A percentile compares a stretch with the other conserved stretches of the same genome.
Evolutionary conservation across 2,888 invertebrate species (phyloP).

Genomic region (Dichetophora obliterata): DNA sequence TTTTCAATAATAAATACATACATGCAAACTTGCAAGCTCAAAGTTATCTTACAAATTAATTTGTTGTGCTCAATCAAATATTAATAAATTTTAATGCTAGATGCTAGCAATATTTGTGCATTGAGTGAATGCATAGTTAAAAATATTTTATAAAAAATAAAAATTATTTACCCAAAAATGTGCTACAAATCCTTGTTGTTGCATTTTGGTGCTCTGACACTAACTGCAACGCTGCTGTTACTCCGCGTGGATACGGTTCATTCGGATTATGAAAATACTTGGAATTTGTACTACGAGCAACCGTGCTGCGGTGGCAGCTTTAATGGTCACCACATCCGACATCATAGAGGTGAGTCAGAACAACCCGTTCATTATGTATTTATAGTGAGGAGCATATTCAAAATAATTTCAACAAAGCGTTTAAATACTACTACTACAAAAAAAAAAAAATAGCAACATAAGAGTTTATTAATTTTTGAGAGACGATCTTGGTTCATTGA

Average conservation of each 20-base stretch:
- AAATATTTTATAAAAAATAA: constrained; percentile 5
- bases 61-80: constrained; percentile 8
- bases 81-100: background rate
- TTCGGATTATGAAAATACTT: constrained; percentile 76
- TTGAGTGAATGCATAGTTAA: background rate
- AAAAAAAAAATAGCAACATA: too few species aligned
- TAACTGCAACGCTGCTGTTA: constrained; percentile 51
- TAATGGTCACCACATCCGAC: constrained; percentile 77
- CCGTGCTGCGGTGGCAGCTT: constrained; percentile 77
- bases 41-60: background rate
- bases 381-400: too few species aligned
- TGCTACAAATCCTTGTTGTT: constrained; percentile 22
- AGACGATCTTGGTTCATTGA: too few species aligned
- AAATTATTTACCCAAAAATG: constrained; percentile 31
- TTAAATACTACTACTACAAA: too few species aligned
- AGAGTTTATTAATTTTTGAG: too few species aligned
- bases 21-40: background rate
- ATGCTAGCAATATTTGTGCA: background rate
- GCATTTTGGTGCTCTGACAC: constrained; percentile 18
- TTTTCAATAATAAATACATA: background rate
- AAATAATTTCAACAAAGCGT: too few species aligned
- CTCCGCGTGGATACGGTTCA: constrained; percentile 68
- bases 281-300: constrained; percentile 82
- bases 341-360: constrained; percentile 78
- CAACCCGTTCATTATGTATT: background rate